These are phyloP conservation scores for Araneus ventricosus DNA, from an alignment of 1,140 invertebrate species.

Conservation along the genomic window DNA sequence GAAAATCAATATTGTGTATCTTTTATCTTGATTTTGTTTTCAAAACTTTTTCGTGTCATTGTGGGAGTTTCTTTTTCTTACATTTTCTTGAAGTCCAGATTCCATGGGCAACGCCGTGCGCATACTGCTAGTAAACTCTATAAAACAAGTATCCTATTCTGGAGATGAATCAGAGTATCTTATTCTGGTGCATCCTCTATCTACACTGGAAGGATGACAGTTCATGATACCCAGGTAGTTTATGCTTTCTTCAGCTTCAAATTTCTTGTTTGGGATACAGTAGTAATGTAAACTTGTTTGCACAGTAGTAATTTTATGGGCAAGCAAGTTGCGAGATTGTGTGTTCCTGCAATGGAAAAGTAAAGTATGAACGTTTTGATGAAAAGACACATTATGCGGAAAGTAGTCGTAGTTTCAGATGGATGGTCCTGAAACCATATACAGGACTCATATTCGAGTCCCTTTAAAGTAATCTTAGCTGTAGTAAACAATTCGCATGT, in stretches of 20 bases:
- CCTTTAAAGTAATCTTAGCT: conserved; percentile 16
- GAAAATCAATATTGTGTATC: too few species aligned
- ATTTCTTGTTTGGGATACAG: neutral
- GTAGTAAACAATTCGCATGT: neutral
- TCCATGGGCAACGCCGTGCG: too few species aligned
- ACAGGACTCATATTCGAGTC: neutral
- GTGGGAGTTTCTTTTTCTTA: too few species aligned
- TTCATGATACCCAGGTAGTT: neutral
- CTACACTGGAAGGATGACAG: conserved; percentile 47
- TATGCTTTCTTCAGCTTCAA: conserved; percentile 12
- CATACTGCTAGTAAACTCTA: too few species aligned
- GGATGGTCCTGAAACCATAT: neutral
- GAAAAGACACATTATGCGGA: neutral
- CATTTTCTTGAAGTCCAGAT: too few species aligned
- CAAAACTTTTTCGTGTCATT: too few species aligned
- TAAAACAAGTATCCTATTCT: conserved; percentile 43
- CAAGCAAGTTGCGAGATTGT: neutral
- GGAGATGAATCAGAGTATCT: too few species aligned
- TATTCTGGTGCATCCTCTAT: conserved; percentile 24
- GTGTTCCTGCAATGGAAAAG: neutral
- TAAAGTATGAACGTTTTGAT: neutral
- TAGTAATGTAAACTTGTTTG: neutral
- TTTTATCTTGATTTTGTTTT: too few species aligned
- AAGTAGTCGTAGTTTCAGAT: neutral
- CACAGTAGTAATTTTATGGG: neutral